A percentile compares a stretch with the other conserved stretches of the same genome.
phyloP scores from a whole-genome alignment of 2,797 vertebrate species.

The Eulemur albifrons region DNA sequence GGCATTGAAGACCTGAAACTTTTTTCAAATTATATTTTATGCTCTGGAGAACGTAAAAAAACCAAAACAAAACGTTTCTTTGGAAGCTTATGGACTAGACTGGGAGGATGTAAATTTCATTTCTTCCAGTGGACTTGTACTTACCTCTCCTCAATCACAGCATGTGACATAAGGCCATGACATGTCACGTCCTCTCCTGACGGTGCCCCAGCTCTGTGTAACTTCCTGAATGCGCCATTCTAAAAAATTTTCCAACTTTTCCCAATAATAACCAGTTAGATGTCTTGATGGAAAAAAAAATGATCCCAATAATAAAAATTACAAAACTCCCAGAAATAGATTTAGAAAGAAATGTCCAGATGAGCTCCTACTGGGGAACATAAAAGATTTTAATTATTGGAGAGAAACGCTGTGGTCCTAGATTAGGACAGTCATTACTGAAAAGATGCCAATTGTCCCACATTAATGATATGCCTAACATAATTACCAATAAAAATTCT shows the following conservation, averaged over 20 bases:
- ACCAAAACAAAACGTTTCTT: background rate
- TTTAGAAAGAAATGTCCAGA: background rate
- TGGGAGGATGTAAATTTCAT: background rate
- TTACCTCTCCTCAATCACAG: background rate
- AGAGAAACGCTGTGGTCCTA: background rate
- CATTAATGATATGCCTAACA: background rate
- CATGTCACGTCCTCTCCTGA: background rate
- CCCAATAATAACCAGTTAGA: background rate
- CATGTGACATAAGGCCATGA: background rate
- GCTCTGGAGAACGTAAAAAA: background rate
- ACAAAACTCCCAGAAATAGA: background rate
- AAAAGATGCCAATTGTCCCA: background rate
- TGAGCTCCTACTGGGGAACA: background rate
- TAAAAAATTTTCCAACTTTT: background rate
- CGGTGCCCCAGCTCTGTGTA: background rate
- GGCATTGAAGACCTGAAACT: background rate
- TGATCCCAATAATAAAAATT: conserved; percentile 4
- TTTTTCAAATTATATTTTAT: background rate
- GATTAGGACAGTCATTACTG: background rate
- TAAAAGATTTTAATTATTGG: background rate
- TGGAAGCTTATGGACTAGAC: background rate
- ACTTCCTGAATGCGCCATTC: background rate
- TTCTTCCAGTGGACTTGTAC: background rate
- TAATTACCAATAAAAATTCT: background rate
- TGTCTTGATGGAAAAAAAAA: background rate